These are phyloP conservation scores for Chydorus sphaericus DNA, from an alignment of 2,888 invertebrate species.

Conservation along the genomic window DNA sequence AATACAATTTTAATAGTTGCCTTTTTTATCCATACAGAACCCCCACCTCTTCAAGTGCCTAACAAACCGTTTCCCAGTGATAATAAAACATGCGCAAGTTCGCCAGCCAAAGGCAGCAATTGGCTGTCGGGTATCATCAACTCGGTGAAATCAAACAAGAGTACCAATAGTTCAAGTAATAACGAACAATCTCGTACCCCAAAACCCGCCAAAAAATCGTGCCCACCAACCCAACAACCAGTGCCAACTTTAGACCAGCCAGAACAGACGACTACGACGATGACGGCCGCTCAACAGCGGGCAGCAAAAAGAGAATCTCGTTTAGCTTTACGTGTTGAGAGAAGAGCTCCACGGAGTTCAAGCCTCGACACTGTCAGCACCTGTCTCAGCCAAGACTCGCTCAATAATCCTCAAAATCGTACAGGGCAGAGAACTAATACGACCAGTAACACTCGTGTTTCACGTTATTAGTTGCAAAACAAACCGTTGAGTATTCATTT, in stretches of 20 bases:
- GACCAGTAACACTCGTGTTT: too few species aligned
- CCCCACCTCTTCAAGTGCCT: too few species aligned
- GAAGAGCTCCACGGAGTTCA: conserved; percentile 40
- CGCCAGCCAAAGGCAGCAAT: too few species aligned
- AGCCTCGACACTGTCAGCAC: conserved; percentile 79
- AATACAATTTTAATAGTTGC: neutral
- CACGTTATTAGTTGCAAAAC: too few species aligned
- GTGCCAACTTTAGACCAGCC: neutral
- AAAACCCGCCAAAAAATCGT: neutral
- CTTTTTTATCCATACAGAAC: too few species aligned
- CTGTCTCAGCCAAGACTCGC: conserved; percentile 52
- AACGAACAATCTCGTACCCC: neutral
- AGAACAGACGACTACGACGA: neutral
- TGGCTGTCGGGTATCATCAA: neutral
- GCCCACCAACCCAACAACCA: neutral
- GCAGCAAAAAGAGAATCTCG: conserved; percentile 9
- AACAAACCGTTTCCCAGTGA: neutral
- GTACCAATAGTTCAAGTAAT: neutral
- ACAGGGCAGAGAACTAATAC: too few species aligned
- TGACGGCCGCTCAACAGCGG: neutral
- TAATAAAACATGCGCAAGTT: neutral
- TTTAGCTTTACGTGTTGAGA: conserved; percentile 8
- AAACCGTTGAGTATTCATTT: too few species aligned
- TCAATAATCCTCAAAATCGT: neutral
- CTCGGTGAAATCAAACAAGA: neutral